Conservation (phyloP, 2,888 invertebrate species). For the Stenotaenia linearis region DNA sequence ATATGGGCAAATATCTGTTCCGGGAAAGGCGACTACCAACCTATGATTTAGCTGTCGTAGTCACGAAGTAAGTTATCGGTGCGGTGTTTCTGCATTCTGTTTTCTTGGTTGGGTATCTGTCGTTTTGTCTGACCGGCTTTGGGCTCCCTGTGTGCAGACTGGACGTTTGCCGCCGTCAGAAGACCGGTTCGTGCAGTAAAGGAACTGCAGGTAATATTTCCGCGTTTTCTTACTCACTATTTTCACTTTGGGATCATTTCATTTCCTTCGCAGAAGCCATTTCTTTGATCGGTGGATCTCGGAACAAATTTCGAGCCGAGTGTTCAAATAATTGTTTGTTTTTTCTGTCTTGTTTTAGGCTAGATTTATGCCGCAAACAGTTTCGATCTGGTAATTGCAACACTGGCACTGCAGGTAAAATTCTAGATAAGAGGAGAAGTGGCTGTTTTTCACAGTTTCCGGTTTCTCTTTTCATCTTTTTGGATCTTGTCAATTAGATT, state of each 20-base stretch:
- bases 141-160: conserved; percentile 98
- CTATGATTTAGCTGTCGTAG: conserved; percentile 91
- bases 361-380: conserved; percentile 97
- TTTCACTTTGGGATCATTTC: conserved; percentile 17
- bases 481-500: background rate
- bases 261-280: background rate
- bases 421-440: background rate
- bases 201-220: conserved; percentile 87
- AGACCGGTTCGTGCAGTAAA: conserved; percentile 95
- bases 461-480: background rate
- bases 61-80: conserved; percentile 75
- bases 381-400: conserved; percentile 92
- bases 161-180: conserved; percentile 95
- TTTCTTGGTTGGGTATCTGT: conserved; percentile 28
- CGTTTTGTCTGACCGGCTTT: conserved; percentile 47
- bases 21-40: conserved; percentile 87
- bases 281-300: background rate
- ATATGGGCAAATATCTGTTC: conserved; percentile 96
- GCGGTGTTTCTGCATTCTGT: background rate
- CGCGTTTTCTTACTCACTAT: background rate
- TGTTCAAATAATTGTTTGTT: background rate
- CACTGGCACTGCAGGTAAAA: conserved; percentile 95
- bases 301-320: background rate
- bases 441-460: conserved; percentile 3
- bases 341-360: conserved; percentile 58